A percentile compares a stretch with the other conserved stretches of the same genome.
Conservation (phyloP, 2,797 vertebrate species). For the Malacoctenus gilli region DNA sequence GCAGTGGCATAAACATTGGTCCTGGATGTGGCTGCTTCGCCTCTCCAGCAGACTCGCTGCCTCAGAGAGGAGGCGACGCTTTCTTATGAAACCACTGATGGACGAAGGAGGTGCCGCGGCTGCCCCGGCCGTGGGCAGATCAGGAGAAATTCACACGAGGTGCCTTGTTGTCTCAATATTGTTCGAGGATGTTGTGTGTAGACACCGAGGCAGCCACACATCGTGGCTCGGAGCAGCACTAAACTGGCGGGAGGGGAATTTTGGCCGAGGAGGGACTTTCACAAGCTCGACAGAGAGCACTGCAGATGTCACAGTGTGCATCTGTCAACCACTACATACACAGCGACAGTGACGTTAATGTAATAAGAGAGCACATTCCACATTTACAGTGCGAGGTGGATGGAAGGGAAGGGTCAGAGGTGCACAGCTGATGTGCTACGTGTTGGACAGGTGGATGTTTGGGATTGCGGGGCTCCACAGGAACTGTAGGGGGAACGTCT, state of each 20-base stretch:
- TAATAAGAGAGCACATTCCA: slow-evolving; percentile 45
- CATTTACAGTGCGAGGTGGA: background rate
- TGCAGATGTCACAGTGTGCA: slow-evolving; percentile 28
- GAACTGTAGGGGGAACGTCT: slow-evolving; percentile 16
- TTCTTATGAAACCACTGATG: slow-evolving; percentile 51
- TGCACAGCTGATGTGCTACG: slow-evolving; percentile 16
- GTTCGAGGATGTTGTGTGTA: slow-evolving; percentile 47
- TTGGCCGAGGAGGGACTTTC: slow-evolving; percentile 25
- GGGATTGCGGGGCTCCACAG: slow-evolving; percentile 14
- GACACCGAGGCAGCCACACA: slow-evolving; percentile 29
- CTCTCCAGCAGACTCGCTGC: slow-evolving; percentile 56
- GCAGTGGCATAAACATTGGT: slow-evolving; percentile 76
- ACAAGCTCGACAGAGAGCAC: slow-evolving; percentile 29
- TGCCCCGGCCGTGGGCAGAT: slow-evolving; percentile 32
- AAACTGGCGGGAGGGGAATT: slow-evolving; percentile 12
- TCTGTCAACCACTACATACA: slow-evolving; percentile 10
- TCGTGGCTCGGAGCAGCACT: slow-evolving; percentile 32
- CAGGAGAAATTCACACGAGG: slow-evolving; percentile 36
- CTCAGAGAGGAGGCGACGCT: slow-evolving; percentile 48
- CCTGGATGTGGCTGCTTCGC: slow-evolving; percentile 64
- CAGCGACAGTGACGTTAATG: slow-evolving; percentile 14
- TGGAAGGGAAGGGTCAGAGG: slow-evolving; percentile 8
- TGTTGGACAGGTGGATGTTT: too few relatives aligned
- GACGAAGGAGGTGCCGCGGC: slow-evolving; percentile 44
- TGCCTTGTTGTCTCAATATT: slow-evolving; percentile 40